These are phyloP conservation scores for Leuciscus idus DNA, from an alignment of 2,113 vertebrate species.

Conservation along the genomic window DNA sequence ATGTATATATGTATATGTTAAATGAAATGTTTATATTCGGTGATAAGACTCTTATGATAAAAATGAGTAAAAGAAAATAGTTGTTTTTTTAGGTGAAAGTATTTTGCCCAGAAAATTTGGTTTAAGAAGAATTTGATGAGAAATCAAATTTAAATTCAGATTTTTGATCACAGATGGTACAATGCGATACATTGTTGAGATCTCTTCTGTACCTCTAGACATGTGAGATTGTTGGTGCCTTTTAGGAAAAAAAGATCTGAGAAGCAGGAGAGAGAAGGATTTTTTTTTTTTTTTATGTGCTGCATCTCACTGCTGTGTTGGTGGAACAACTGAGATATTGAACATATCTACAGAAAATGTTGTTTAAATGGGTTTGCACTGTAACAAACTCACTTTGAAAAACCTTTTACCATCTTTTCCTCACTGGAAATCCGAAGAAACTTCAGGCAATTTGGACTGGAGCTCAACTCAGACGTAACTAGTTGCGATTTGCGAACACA, in stretches of 20 bases:
- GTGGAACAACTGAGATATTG: too few species aligned
- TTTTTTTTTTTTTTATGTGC: not conserved
- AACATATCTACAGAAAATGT: too few species aligned
- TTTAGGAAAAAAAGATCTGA: not conserved
- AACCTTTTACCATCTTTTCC: not conserved
- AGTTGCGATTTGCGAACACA: slow-evolving; percentile 19
- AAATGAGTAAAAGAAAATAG: too few species aligned
- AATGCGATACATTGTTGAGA: not conserved
- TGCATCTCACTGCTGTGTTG: not conserved
- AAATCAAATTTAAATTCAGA: too few species aligned
- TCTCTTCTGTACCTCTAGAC: not conserved
- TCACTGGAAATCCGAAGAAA: not conserved
- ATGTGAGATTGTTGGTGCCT: not conserved
- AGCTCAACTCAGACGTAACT: slow-evolving; percentile 58
- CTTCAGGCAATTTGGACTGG: not conserved
- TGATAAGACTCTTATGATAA: too few species aligned
- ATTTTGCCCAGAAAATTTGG: too few species aligned
- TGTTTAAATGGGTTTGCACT: not conserved
- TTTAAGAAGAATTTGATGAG: too few species aligned
- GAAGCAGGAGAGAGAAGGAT: not conserved
- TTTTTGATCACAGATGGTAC: too few species aligned
- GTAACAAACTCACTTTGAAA: not conserved
- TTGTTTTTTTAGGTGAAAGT: too few species aligned
- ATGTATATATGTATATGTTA: too few species aligned
- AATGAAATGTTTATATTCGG: too few species aligned